Base-by-base conservation (phyloP, 2,797 vertebrate species). In the Eutrigla gurnardus region DNA sequence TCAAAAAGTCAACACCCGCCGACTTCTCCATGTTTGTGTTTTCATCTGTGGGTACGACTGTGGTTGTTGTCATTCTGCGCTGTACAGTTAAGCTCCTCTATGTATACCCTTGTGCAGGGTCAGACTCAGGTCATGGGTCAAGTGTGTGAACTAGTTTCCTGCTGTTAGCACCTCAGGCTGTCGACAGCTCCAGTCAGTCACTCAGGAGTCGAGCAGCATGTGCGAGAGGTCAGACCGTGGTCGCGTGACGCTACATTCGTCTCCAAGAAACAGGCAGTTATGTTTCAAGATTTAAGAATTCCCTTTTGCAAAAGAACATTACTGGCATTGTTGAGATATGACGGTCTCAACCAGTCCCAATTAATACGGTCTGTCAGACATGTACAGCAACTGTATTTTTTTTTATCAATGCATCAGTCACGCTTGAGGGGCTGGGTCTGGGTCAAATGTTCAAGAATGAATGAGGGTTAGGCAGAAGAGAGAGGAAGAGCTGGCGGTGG, bases 391-490 rank as follows among this genome's bases (percentile, higher is more conserved):
- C 87, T 82, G 85, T 82, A 73, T 64, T 77, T 46, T 68, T 75
- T 70, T 82, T 80, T 53, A 92, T 93, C 90, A 63, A 55, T 4
- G 8, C 78, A 91, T 92, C 89, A 78, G 91, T 93, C 88, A 88
- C 62, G 82, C 86, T 86, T 76, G 35, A 78, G 73, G 66, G 80
- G 73, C 36, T n/a, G n/a, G n/a, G 32, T 54, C 53, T 33, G 83
- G 89, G 90, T 92, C 88, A 91, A 91, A 92, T 77, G 90, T 90
- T 91, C 86, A 89, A 54, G 81, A 88, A 83, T 86, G 91, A 90
- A 87, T 87, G 72, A 75, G 84, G 85, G 89, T 80, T 61, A 83
- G 83, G 84, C 59, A 73, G 68, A 81, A 60, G 67, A 83, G 78
- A 74, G 77, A 87, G 83, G 77, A 85, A 82, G 82, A 86, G 77